Evolutionary conservation across 2,113 vertebrate genomes (phyloP).

Genomic region (Ptilonorhynchus violaceus): DNA sequence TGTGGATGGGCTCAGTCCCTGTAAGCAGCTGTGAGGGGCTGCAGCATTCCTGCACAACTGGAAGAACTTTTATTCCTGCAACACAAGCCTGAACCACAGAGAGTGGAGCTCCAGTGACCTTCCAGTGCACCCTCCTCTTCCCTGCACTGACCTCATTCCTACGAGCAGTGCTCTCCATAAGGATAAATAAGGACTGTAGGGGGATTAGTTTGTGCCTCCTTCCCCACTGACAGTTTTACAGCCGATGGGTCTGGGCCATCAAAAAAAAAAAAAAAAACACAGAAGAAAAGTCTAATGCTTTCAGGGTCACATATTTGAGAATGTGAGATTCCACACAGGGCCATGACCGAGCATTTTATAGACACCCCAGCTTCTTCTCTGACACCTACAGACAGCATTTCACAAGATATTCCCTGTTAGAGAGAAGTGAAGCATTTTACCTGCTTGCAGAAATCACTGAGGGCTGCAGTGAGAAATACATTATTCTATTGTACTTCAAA

Average conservation of each 20-base stretch:
- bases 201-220: not conserved
- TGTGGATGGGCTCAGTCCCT: not conserved
- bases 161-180: accelerated
- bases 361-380: not conserved
- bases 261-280: not conserved
- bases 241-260: not conserved
- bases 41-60: not conserved
- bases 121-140: not conserved
- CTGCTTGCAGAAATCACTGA: not conserved
- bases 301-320: not conserved
- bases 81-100: not conserved
- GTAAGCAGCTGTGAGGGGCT: not conserved
- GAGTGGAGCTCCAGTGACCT: not conserved
- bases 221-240: not conserved
- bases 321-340: not conserved
- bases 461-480: not conserved
- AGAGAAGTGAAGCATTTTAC: not conserved
- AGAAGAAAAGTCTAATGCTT: not conserved
- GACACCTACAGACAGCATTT: not conserved
- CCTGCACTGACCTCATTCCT: not conserved
- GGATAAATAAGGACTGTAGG: not conserved
- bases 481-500: not conserved
- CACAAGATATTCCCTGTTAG: not conserved
- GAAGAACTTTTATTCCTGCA: not conserved
- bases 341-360: not conserved